Base-by-base conservation (phyloP, 1,140 invertebrate genomes). In the Dryas iulia region DNA sequence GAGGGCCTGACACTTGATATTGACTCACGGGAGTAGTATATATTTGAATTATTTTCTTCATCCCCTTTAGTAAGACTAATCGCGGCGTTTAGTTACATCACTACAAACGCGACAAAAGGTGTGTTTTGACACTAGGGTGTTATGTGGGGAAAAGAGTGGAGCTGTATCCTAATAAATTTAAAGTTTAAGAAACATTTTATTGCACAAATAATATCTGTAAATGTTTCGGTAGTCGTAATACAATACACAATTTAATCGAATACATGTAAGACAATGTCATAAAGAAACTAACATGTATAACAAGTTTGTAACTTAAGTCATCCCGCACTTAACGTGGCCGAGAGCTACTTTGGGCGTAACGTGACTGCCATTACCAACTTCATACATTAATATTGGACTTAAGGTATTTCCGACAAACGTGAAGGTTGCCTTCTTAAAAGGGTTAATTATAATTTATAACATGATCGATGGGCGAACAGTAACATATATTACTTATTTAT, bases 341-440 rank as follows among this genome's bases (percentile, higher is more conserved):
- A 68, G 68, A 72, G 67, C 63, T 74, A 72, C 66, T 78, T 72
- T 68, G 63, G 56, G 53, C 56, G 58, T 72, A 69, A 74, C 70
- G 69, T 66, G 47, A 67, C 8, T 18, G 61, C 59, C 69, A 72
- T 78, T 75, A 74, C 61, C 25, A 78, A 74, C 64, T 76, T 76
- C 71, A 68, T 63, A 71, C 73, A 73, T 78, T 78, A 73, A 74
- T 62, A 73, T 72, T 66, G 53, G 66, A 60, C 66, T 66, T 72
- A 75, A 62, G 63, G 62, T 71, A 62, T 71, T 66, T 69, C 59
- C 61, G 47, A 30, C 25, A 31, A 58, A 59, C 23, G 28, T 39
- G 54, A 58, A 53, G 52, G 59, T 47, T 35, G 35, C 26, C 56
- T 23, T 60, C 52, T 60, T 72, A 59, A 63, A 67, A 63, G 52